A percentile compares a stretch with the other conserved stretches of the same genome.
Evolutionary conservation across 2,888 invertebrate species (phyloP).

Genomic region (Apotomis betuletana): DNA sequence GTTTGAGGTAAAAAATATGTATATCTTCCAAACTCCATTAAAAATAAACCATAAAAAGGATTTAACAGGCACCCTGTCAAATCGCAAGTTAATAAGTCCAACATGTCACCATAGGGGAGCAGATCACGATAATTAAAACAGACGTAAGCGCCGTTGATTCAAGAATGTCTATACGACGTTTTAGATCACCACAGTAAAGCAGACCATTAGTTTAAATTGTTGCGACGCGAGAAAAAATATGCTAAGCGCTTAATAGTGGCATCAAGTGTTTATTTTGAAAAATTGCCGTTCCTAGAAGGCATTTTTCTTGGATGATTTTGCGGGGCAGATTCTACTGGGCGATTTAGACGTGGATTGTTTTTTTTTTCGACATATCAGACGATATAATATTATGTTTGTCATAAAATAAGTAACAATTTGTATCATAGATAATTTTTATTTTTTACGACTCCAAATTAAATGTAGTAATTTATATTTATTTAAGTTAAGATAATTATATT

Average conservation of each 20-base stretch:
- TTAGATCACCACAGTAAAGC: slow-evolving; percentile 35
- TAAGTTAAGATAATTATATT: too few species aligned
- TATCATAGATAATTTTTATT: too few species aligned
- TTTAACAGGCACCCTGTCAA: slow-evolving; percentile 49
- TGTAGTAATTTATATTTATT: too few species aligned
- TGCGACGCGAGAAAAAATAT: slow-evolving; percentile 52
- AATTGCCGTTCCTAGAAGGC: slow-evolving; percentile 24
- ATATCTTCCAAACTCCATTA: slow-evolving; percentile 22
- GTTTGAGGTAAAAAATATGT: neutral
- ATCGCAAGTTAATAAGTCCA: slow-evolving; percentile 59
- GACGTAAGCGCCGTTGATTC: neutral
- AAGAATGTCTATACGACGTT: slow-evolving; percentile 34
- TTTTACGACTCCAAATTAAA: too few species aligned
- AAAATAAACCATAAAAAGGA: slow-evolving; percentile 44
- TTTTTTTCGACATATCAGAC: neutral
- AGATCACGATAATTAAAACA: neutral
- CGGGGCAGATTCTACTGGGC: neutral
- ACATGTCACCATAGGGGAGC: slow-evolving; percentile 47
- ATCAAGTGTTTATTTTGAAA: slow-evolving; percentile 42
- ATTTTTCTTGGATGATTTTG: slow-evolving; percentile 26
- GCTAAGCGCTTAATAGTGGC: slow-evolving; percentile 42
- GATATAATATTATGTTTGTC: too few species aligned
- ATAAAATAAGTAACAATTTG: too few species aligned
- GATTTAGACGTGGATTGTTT: neutral
- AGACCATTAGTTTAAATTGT: slow-evolving; percentile 64